These are phyloP conservation scores for Gallinago media DNA, from an alignment of 2,113 vertebrate species.

Conservation along the genomic window DNA sequence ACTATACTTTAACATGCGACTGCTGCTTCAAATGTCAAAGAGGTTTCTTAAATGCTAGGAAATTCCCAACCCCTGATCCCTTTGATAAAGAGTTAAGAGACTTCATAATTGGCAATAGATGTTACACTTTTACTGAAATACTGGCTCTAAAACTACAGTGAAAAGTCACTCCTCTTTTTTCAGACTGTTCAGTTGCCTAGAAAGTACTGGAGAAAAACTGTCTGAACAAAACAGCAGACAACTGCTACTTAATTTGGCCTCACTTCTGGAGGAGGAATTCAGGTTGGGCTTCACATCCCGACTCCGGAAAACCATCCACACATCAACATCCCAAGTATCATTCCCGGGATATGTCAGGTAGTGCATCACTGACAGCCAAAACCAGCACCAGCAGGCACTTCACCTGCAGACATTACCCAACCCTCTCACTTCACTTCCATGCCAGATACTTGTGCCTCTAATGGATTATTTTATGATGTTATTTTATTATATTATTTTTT, in stretches of 20 bases:
- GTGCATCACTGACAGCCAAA: neutral
- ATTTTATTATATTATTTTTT: neutral
- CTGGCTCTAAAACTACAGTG: neutral
- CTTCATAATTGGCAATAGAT: neutral
- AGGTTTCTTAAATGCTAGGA: conserved; percentile 2
- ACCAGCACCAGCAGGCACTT: neutral
- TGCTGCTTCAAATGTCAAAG: neutral
- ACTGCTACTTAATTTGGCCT: neutral
- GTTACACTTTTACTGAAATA: neutral
- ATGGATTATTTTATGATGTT: neutral
- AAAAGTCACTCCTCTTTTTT: neutral
- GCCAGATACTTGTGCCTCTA: neutral
- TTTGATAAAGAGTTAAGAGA: neutral
- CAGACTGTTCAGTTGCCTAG: neutral
- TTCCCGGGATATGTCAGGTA: neutral
- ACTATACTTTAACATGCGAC: neutral
- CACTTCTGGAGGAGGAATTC: neutral
- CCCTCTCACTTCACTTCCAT: neutral
- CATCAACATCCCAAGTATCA: neutral
- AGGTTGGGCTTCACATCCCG: neutral
- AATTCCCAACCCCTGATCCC: neutral
- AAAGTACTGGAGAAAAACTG: neutral
- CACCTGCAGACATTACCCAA: neutral
- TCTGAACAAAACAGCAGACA: neutral
- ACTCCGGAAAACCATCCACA: neutral